These are phyloP conservation scores for Phaethornis superciliosus DNA, from an alignment of 2,113 vertebrate genomes.

Conservation along the genomic window DNA sequence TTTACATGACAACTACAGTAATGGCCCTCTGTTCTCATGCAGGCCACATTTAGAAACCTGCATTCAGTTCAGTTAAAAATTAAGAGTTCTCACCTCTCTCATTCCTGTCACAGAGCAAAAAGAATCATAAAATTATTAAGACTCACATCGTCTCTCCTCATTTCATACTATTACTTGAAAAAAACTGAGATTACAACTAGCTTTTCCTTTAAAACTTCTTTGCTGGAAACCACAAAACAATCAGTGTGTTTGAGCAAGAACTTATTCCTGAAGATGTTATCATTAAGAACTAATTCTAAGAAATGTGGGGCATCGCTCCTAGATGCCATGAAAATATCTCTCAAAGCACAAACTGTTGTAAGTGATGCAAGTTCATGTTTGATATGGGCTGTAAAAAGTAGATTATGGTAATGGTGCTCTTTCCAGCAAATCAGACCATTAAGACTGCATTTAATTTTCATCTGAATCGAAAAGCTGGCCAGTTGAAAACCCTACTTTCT, in stretches of 20 bases:
- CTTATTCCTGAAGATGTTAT: constrained; percentile 54
- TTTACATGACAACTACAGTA: constrained; percentile 83
- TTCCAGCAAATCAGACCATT: constrained; percentile 70
- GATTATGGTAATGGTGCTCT: constrained; percentile 67
- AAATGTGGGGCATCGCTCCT: constrained; percentile 32
- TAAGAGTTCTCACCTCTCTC: constrained; percentile 26
- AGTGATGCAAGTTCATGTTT: constrained; percentile 52
- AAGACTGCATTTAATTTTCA: constrained; percentile 67
- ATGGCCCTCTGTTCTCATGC: constrained; percentile 71
- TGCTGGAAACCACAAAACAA: constrained; percentile 56
- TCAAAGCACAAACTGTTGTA: constrained; percentile 69
- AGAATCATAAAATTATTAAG: constrained; percentile 20
- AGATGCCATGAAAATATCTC: constrained; percentile 58
- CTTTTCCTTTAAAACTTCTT: constrained; percentile 12
- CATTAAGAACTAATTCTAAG: constrained; percentile 65
- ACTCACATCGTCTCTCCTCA: background rate
- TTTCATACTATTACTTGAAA: constrained; percentile 13
- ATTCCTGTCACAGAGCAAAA: background rate
- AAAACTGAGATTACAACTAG: background rate
- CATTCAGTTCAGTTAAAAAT: constrained; percentile 47
- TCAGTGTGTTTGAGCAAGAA: constrained; percentile 52
- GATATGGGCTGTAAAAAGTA: constrained; percentile 64
- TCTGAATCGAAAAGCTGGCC: constrained; percentile 56
- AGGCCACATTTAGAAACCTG: constrained; percentile 47
- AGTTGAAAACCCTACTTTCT: constrained; percentile 61